Evolutionary conservation across 2,888 invertebrate species (phyloP).

Genomic region (Saturnia japonica): DNA sequence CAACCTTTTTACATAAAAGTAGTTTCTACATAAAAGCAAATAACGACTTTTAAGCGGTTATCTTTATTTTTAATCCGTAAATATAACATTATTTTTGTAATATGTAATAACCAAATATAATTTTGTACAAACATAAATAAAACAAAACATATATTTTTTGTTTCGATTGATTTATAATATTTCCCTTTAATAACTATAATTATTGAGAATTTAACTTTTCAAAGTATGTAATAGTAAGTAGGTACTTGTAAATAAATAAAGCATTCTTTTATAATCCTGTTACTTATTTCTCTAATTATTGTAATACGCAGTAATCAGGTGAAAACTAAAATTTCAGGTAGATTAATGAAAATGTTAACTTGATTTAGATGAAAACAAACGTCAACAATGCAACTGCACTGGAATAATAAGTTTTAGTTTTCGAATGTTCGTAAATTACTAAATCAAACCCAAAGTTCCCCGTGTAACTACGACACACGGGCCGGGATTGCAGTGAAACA

Average conservation of each 20-base stretch:
- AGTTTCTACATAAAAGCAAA: conserved; percentile 49
- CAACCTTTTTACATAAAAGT: conserved; percentile 58
- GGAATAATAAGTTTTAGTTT: conserved; percentile 35
- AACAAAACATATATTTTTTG: no score
- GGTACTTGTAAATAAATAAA: no score
- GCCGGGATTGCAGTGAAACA: neutral
- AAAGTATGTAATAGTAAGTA: no score
- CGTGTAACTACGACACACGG: neutral
- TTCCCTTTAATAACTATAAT: no score
- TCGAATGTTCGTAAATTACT: conserved; percentile 30
- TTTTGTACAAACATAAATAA: no score
- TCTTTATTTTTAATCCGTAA: neutral
- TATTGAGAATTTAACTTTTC: no score
- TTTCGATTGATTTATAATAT: no score
- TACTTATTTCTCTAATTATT: no score
- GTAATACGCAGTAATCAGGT: no score
- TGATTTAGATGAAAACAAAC: conserved; percentile 5
- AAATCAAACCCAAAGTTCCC: conserved; percentile 1
- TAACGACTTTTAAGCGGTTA: conserved; percentile 28
- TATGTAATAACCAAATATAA: neutral
- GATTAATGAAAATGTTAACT: neutral
- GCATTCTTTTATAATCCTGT: no score
- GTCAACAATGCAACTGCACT: conserved; percentile 23
- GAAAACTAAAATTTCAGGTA: neutral
- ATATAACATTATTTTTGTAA: neutral